phyloP scores from a whole-genome alignment of 2,113 vertebrate species.

The Atlantisia rogersi region DNA sequence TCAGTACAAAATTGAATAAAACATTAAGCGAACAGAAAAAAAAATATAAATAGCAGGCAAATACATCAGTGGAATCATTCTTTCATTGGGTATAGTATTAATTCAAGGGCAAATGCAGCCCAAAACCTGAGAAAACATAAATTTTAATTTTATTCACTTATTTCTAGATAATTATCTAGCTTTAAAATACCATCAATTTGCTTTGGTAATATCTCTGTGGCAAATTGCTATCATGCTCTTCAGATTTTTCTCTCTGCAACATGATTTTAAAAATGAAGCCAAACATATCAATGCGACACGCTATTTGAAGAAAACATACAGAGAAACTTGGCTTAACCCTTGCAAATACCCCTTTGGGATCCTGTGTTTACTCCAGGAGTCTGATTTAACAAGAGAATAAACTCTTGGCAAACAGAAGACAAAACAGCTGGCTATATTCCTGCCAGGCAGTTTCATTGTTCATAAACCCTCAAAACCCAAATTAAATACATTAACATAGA shows the following conservation, averaged over 20 bases:
- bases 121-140: neutral
- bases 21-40: neutral
- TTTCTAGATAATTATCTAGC: neutral
- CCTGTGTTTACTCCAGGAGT: neutral
- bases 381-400: neutral
- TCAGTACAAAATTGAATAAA: neutral
- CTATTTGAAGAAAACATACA: neutral
- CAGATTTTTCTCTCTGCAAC: neutral
- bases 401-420: neutral
- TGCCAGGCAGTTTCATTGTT: conserved; percentile 1
- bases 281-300: neutral
- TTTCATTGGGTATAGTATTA: neutral
- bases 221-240: neutral
- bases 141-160: neutral
- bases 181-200: neutral
- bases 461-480: neutral
- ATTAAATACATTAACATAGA: neutral
- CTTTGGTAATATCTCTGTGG: neutral
- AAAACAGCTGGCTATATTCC: neutral
- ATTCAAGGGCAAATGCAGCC: neutral
- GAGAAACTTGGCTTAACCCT: neutral
- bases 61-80: neutral
- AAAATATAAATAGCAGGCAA: neutral
- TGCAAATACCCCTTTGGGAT: neutral
- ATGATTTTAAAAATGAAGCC: neutral